A percentile compares a stretch with the other conserved stretches of the same genome.
Conservation (phyloP, 2,113 vertebrate genomes). For the rat (Rattus norvegicus) region DNA sequence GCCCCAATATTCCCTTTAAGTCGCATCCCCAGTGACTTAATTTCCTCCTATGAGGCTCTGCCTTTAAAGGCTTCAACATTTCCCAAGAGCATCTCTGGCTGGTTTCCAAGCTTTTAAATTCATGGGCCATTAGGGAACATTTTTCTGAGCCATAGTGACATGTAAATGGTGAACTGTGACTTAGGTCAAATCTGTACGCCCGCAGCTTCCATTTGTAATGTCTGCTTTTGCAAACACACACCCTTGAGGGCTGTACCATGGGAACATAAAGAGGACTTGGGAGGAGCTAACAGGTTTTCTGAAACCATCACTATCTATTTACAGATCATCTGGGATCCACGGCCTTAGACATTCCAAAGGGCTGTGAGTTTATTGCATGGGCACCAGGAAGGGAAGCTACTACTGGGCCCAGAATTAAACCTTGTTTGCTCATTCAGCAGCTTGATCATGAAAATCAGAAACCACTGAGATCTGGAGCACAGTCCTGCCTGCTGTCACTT, state of each 20-base stretch:
- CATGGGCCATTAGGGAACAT: neutral
- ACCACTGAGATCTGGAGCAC: neutral
- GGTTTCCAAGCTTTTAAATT: neutral
- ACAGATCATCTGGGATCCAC: slow-evolving; percentile 11
- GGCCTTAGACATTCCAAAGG: neutral
- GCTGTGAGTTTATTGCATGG: slow-evolving; percentile 58
- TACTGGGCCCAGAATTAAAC: slow-evolving; percentile 47
- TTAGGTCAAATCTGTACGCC: neutral
- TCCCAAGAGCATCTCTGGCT: neutral
- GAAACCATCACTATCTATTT: neutral
- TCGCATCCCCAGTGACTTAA: neutral
- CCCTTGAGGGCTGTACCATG: neutral
- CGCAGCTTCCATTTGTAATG: neutral
- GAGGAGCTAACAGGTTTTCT: neutral
- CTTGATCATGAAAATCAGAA: slow-evolving; percentile 33
- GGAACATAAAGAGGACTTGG: neutral
- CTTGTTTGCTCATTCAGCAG: slow-evolving; percentile 60
- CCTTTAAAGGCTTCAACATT: neutral
- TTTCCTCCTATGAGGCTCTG: neutral
- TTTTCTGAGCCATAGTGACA: neutral
- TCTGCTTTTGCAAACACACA: neutral
- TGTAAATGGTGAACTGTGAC: neutral
- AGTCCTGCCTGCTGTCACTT: slow-evolving; percentile 35
- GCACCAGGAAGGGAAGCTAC: neutral
- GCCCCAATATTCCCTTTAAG: neutral